Evolutionary conservation across 2,888 invertebrate genomes (phyloP).

Genomic region (Smittia aterrima): DNA sequence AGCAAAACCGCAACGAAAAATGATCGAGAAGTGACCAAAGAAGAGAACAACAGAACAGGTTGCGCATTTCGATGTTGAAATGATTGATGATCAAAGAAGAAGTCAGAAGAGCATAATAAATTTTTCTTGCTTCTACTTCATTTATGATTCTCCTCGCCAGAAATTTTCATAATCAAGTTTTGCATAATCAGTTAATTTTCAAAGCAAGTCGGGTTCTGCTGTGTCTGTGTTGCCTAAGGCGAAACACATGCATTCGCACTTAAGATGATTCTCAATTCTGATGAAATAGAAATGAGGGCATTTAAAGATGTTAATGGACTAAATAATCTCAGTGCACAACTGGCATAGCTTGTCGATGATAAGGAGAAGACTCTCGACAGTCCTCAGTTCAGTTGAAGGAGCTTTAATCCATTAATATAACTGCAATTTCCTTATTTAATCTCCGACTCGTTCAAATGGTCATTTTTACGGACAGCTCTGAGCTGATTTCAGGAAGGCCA

Average conservation of each 20-base stretch:
- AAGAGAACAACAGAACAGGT: slow-evolving; percentile 29
- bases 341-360: neutral
- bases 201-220: neutral
- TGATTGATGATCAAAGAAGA: slow-evolving; percentile 41
- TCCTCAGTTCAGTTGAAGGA: neutral
- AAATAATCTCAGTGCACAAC: neutral
- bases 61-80: slow-evolving; percentile 35
- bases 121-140: slow-evolving; percentile 30
- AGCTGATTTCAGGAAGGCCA: neutral
- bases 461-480: neutral
- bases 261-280: neutral
- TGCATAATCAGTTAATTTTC: slow-evolving; percentile 36
- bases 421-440: slow-evolving; percentile 16
- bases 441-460: neutral
- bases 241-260: neutral
- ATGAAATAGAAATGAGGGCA: neutral
- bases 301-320: neutral
- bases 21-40: neutral
- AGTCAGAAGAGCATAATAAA: slow-evolving; percentile 32
- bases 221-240: neutral
- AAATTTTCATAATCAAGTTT: slow-evolving; percentile 34
- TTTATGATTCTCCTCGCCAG: slow-evolving; percentile 33
- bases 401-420: slow-evolving; percentile 17
- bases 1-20: neutral
- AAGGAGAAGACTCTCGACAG: neutral